A percentile compares a stretch with the other conserved stretches of the same genome.
These are phyloP conservation scores for Andrena haemorrhoa DNA, from an alignment of 2,888 invertebrate species.

Conservation along the genomic window DNA sequence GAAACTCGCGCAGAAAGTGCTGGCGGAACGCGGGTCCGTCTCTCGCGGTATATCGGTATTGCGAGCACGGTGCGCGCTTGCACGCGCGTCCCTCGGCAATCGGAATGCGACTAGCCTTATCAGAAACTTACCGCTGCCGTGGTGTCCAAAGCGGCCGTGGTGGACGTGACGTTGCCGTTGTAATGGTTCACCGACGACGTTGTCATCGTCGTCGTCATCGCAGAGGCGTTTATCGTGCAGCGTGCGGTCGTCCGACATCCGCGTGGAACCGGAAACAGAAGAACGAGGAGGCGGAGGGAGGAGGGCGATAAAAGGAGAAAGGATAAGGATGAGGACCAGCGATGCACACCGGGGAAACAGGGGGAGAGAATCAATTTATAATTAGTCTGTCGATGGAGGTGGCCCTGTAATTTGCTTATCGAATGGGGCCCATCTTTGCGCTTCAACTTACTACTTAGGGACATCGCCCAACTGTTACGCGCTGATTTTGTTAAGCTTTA, in stretches of 20 bases:
- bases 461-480: no score
- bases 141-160: conserved; percentile 57
- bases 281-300: conserved; percentile 37
- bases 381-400: conserved; percentile 30
- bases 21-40: conserved; percentile 1
- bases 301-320: conserved; percentile 50
- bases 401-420: background rate
- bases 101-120: conserved; percentile 71
- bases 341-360: conserved; percentile 23
- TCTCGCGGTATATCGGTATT: conserved; percentile 42
- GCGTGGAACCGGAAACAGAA: conserved; percentile 77
- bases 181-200: conserved; percentile 42
- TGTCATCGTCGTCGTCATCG: conserved; percentile 48
- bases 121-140: conserved; percentile 72
- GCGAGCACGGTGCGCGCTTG: conserved; percentile 50
- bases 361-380: conserved; percentile 22
- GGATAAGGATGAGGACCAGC: conserved; percentile 39
- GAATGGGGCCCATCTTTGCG: no score
- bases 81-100: conserved; percentile 56
- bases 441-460: no score
- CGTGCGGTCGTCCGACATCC: conserved; percentile 76
- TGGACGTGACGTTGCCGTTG: conserved; percentile 61
- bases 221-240: conserved; percentile 51
- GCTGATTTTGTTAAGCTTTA: no score
- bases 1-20: background rate